Evolutionary conservation across 2,888 invertebrate species (phyloP).

Genomic region (Pterostichus niger): DNA sequence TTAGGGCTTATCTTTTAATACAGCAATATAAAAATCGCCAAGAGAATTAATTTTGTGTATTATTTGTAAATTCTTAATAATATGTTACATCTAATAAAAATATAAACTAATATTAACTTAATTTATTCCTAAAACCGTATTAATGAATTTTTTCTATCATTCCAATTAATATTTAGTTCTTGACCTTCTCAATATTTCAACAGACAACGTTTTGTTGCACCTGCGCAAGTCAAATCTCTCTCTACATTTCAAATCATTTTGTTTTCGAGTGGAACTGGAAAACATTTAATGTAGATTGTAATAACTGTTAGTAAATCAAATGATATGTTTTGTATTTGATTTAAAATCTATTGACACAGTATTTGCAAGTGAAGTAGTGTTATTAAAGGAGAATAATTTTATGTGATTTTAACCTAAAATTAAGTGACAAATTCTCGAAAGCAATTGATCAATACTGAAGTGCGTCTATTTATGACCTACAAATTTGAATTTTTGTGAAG

Average conservation of each 20-base stretch:
- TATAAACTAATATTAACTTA: too few species aligned
- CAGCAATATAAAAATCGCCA: too few species aligned
- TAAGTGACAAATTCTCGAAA: neutral
- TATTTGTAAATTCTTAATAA: too few species aligned
- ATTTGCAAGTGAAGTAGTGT: neutral
- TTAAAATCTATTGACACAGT: neutral
- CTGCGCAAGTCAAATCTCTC: slow-evolving; percentile 21
- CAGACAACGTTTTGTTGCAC: neutral
- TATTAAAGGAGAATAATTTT: neutral
- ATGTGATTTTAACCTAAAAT: neutral
- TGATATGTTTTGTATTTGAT: neutral
- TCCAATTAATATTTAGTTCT: neutral
- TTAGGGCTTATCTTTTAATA: too few species aligned
- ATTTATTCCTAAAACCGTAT: slow-evolving; percentile 12
- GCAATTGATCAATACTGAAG: slow-evolving; percentile 18
- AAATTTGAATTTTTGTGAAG: slow-evolving; percentile 1
- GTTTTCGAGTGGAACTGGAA: neutral
- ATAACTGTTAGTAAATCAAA: neutral
- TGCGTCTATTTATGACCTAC: slow-evolving; percentile 10
- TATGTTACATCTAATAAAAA: too few species aligned
- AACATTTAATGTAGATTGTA: neutral
- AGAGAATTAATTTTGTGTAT: too few species aligned
- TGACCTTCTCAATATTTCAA: slow-evolving; percentile 28
- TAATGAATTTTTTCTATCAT: neutral
- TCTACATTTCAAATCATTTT: slow-evolving; percentile 18